Evolutionary conservation across 2,797 vertebrate species (phyloP).

Genomic region (Orestias chungarensis): DNA sequence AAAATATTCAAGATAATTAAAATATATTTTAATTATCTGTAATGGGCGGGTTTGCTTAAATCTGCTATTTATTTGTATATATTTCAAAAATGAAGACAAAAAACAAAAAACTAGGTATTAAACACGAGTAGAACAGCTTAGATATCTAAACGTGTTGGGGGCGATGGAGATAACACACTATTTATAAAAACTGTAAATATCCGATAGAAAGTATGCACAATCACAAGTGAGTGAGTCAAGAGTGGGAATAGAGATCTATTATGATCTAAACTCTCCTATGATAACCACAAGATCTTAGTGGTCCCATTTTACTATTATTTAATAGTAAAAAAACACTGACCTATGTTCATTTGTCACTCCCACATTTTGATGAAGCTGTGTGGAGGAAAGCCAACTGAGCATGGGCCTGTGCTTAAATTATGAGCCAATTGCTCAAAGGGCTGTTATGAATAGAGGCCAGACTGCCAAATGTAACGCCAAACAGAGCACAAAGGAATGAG

Average conservation of each 20-base stretch:
- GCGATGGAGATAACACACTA: background rate
- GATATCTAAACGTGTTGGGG: background rate
- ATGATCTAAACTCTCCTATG: slow-evolving; percentile 13
- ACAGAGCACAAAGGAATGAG: slow-evolving; percentile 35
- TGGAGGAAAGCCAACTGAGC: slow-evolving; percentile 40
- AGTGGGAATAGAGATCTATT: slow-evolving; percentile 10
- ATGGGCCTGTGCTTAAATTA: slow-evolving; percentile 45
- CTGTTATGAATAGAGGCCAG: slow-evolving; percentile 32
- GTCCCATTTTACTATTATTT: slow-evolving; percentile 40
- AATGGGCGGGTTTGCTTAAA: background rate
- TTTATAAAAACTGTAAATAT: background rate
- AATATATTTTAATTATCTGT: background rate
- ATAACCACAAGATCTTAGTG: slow-evolving; percentile 27
- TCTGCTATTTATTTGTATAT: background rate
- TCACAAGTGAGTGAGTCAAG: background rate
- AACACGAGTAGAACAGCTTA: background rate
- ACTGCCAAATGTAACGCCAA: slow-evolving; percentile 46
- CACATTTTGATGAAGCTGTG: slow-evolving; percentile 42
- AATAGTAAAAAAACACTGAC: slow-evolving; percentile 33
- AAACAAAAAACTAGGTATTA: background rate
- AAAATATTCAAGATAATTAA: background rate
- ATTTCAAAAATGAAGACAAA: background rate
- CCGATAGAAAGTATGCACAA: background rate
- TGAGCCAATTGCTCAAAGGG: slow-evolving; percentile 41
- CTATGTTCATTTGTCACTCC: slow-evolving; percentile 46